phyloP scores from a whole-genome alignment of 1,140 invertebrate species.

The Piezodorus guildinii region DNA sequence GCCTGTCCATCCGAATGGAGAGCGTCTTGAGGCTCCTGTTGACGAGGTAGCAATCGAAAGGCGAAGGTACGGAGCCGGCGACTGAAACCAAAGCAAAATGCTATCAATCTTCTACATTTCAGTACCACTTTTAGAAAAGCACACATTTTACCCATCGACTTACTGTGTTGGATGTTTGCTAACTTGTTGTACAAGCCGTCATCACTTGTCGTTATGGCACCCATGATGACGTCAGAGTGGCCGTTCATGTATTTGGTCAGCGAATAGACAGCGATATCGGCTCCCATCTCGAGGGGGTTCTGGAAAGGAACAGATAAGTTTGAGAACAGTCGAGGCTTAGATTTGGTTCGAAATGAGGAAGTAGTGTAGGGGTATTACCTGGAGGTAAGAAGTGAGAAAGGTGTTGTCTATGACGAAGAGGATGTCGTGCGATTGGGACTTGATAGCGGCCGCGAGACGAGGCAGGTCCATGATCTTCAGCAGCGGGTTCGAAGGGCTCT shows the following conservation, averaged over 20 bases:
- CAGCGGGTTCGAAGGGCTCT: conserved; percentile 95
- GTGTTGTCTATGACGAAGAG: conserved; percentile 94
- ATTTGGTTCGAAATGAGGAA: too few relatives aligned
- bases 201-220: conserved; percentile 63
- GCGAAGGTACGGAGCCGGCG: conserved; percentile 84
- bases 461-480: conserved; percentile 85
- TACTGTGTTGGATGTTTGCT: conserved; percentile 83
- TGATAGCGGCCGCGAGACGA: conserved; percentile 52
- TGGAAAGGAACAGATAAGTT: too few relatives aligned
- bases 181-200: conserved; percentile 59
- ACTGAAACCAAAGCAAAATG: conserved; percentile 38
- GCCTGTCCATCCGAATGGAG: conserved; percentile 82
- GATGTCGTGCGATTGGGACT: conserved; percentile 47
- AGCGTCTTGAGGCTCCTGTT: conserved; percentile 92
- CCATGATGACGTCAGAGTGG: conserved; percentile 96
- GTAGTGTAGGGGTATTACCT: too few relatives aligned
- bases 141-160: conserved; percentile 26
- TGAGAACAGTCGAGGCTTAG: too few relatives aligned
- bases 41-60: conserved; percentile 91
- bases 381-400: conserved; percentile 90
- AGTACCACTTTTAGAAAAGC: too few relatives aligned
- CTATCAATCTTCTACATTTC: too few relatives aligned
- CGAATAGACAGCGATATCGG: conserved; percentile 86
- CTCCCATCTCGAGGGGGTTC: conserved; percentile 79
- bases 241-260: conserved; percentile 98